phyloP scores from a whole-genome alignment of 2,113 vertebrate species.

The Hydropotes inermis region DNA sequence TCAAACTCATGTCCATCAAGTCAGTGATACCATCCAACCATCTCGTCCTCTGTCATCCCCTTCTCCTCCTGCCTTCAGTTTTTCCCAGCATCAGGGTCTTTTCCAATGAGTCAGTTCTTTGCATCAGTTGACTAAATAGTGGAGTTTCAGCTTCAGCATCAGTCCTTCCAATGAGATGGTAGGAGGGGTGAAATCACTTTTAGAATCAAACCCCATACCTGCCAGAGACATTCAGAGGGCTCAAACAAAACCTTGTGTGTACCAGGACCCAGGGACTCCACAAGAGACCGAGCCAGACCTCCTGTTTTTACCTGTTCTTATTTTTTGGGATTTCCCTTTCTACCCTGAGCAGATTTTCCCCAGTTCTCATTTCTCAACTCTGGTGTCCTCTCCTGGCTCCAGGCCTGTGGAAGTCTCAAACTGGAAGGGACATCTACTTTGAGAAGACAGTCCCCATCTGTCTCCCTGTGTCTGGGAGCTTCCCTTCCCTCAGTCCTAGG shows the following conservation, averaged over 20 bases:
- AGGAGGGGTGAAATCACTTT: neutral
- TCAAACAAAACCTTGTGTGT: neutral
- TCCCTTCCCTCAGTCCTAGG: neutral
- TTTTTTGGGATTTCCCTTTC: neutral
- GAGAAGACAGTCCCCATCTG: neutral
- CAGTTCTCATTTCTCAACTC: neutral
- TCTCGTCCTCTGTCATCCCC: neutral
- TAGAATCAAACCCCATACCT: neutral
- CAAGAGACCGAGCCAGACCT: neutral
- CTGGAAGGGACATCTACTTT: neutral
- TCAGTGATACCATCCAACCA: neutral
- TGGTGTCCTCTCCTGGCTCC: neutral
- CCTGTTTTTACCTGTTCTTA: neutral
- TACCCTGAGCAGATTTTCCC: neutral
- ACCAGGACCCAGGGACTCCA: neutral
- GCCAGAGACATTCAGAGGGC: neutral
- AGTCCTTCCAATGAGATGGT: neutral
- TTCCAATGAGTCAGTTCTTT: neutral
- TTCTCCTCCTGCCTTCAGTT: neutral
- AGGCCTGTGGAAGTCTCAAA: neutral
- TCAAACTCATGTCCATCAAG: neutral
- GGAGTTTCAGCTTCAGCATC: neutral
- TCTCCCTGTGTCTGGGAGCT: neutral
- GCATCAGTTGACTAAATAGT: neutral
- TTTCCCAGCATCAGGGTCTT: neutral